Evolutionary conservation across 2,113 vertebrate species (phyloP), one percentile per base, ranked within the genome.

Genomic region (Hoplias malabaricus): DNA sequence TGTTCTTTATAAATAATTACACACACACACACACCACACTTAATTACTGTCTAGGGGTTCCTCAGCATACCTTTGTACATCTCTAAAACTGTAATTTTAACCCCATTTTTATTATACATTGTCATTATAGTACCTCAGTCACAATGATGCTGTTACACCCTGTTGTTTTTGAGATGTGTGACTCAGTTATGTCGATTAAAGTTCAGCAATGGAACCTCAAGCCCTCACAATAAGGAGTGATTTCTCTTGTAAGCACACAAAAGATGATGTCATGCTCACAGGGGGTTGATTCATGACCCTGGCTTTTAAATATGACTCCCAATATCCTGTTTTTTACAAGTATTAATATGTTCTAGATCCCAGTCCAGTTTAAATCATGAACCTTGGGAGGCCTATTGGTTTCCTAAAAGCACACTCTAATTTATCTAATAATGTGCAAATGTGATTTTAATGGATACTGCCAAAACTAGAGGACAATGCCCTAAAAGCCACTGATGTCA

Each of bases 171-270:
- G 2, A 57, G 81, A 80, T 70, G 72, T 82, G 77, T 87, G 87
- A 85, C 86, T 87, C 89, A 87, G 89, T 91, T 87, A 89, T 89
- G 86, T 73, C n/a, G 11, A 80, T 88, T 86, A 90, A 83, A 82
- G 73, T 87, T 86, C 72, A 36, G 74, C 67, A 85, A 84, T 88
- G 81, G 80, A 69, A 68, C 19, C 59, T 66, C 54, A 27, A 67
- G 14, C 38, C 38, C 56, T 85, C 85, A 84, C 86, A 46, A 46
- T 88, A 53, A 53, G 75, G 77, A 81, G 79, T 89, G 88, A 89
- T 84, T 78, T 74, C 80, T 82, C 76, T 73, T 79, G 76, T 72
- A 75, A 65, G 68, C 7, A 25, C 68, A 34, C 40, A 62, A n/a
- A 63, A 12, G 19, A 69, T 81, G 75, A 80, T 75, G 29, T 74